These are phyloP conservation scores for Drosophila setosimentum DNA, from an alignment of 2,888 invertebrate genomes.

Conservation along the genomic window DNA sequence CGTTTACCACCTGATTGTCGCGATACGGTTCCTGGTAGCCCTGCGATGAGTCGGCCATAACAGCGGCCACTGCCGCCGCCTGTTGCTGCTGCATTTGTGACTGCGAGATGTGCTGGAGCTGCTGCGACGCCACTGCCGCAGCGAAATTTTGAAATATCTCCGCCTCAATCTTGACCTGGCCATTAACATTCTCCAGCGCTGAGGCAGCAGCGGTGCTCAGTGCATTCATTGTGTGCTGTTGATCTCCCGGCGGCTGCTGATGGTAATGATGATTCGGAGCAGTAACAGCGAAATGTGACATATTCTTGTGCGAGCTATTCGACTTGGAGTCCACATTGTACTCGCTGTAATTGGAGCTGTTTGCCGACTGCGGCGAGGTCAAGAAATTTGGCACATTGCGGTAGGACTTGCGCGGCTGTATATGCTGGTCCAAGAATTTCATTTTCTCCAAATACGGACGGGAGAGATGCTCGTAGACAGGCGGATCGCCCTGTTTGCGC, in stretches of 20 bases:
- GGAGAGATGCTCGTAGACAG: conserved; percentile 85
- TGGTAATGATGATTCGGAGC: conserved; percentile 74
- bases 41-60: conserved; percentile 77
- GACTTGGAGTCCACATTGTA: conserved; percentile 85
- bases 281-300: conserved; percentile 66
- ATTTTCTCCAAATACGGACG: conserved; percentile 85
- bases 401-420: conserved; percentile 85
- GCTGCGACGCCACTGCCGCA: conserved; percentile 83
- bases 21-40: conserved; percentile 80
- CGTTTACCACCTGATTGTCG: conserved; percentile 53
- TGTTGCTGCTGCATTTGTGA: conserved; percentile 74
- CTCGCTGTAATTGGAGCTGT: conserved; percentile 82
- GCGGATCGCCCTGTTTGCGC: conserved; percentile 85
- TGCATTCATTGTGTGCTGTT: conserved; percentile 76
- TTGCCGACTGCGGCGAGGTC: conserved; percentile 83
- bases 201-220: conserved; percentile 75
- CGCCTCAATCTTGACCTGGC: conserved; percentile 82
- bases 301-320: conserved; percentile 83
- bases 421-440: conserved; percentile 85
- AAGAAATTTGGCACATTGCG: conserved; percentile 84
- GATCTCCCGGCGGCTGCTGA: conserved; percentile 55
- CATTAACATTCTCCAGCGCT: conserved; percentile 74
- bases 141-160: conserved; percentile 84
- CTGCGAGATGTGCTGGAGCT: conserved; percentile 81
- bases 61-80: conserved; percentile 72